phyloP scores from a whole-genome alignment of 2,113 vertebrate genomes.

The Barbus barbus region DNA sequence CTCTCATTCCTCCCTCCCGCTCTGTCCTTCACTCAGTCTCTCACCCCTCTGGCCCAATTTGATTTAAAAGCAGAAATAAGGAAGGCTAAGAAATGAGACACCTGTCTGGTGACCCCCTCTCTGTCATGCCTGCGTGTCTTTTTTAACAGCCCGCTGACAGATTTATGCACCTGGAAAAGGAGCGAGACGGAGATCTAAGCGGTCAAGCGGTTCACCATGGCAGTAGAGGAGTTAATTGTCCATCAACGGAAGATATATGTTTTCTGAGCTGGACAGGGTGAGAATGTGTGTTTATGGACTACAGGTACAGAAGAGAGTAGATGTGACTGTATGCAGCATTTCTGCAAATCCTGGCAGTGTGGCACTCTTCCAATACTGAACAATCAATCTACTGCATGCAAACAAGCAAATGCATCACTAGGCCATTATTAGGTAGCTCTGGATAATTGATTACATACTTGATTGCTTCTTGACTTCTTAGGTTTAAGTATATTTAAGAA shows the following conservation, averaged over 20 bases:
- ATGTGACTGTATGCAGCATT: not conserved
- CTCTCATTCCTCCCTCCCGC: not conserved
- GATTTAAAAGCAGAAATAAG: not conserved
- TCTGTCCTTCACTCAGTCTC: not conserved
- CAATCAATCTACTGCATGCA: not conserved
- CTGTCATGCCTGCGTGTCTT: not conserved
- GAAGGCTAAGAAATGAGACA: not conserved
- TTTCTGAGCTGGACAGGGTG: not conserved
- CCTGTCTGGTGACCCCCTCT: not conserved
- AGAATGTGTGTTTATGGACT: not conserved
- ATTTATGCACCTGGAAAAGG: conserved; percentile 25
- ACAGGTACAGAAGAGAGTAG: not conserved
- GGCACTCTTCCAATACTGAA: not conserved
- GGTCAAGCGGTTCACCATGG: conserved; percentile 26
- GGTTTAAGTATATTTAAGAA: not conserved
- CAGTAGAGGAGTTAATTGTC: conserved; percentile 8
- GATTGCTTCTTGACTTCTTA: not conserved
- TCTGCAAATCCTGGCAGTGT: not conserved
- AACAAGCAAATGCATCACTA: not conserved
- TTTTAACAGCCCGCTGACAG: not conserved
- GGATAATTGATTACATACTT: not conserved
- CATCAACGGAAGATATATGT: conserved; percentile 1
- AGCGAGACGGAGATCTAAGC: not conserved
- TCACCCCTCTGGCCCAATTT: not conserved
- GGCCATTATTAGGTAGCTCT: not conserved